Base-by-base conservation (phyloP, 2,797 vertebrate genomes). In the Microctenopoma stevenorrisi region DNA sequence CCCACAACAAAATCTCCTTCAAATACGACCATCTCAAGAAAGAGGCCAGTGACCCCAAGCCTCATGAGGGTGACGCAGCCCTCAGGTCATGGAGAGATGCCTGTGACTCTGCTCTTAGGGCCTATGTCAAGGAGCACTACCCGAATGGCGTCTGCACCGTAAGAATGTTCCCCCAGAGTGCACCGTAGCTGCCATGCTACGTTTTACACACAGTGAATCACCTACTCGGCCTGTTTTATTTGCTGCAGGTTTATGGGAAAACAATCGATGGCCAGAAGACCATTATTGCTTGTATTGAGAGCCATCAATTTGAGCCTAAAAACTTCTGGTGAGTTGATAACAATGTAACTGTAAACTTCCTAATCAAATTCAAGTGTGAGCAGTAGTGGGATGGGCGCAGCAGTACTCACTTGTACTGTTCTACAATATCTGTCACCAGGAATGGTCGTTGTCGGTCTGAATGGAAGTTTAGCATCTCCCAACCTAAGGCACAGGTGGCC, bases 21-120 rank as follows among this genome's bases (percentile, higher is more conserved):
- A 98, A 96, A 86, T 98, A 96, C 78, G 97, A 99, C 90, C 97
- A 99, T 77, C 92, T 98, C 91, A 95, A 94, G 85, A 99, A 98
- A 92, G 96, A 98, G 92, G 95, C 94, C 46, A 96, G 94, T 3
- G 96, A 98, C 56, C 90, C 94, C 3, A 93, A 95, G 74, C 89
- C 94, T 7, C 94, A 96, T n/a, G 95, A 97, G 61, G 88, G 88
- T 0, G 96, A 97, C 44, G 78, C 89, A 0, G 81, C 91, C 9
- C 89, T 99, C 30, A 93, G 90, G 33, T 87, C 94, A 0, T 97
- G 95, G 97, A 94, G 96, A 74, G 96, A 97, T 13, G 95, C 96
- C 66, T 98, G 96, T 50, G 97, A 98, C 70, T 88, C 62, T 33
- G 96, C 95, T 2, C 48, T 99, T 81, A 94, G 91, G 64, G 93